Base-by-base conservation (phyloP, 1,140 invertebrate genomes). In the Drosophila tropicalis region DNA sequence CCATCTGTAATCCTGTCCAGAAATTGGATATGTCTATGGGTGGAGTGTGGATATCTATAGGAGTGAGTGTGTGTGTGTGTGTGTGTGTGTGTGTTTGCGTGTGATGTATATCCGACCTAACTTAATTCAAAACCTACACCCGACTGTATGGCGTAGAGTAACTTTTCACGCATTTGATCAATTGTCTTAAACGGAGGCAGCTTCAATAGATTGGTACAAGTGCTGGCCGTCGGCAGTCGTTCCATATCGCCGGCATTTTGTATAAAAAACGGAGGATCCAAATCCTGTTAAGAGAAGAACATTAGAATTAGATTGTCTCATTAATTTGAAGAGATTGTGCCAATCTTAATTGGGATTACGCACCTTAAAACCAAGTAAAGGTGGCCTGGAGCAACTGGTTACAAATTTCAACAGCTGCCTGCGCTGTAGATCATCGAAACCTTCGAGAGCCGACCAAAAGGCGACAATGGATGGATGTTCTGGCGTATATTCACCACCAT, bases 121-220 rank as follows among this genome's bases (percentile, higher is more conserved):
- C 97, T 99, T 25, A 99, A 94, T 94, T 99, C 98, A 94, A 99
- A 99, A 47, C 98, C 98, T 62, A 98, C 96, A 76, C 96, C 97
- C 62, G 98, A 96, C 93, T 98, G 97, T 89, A 99, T 98, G 25
- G 98, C 98, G 92, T 98, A 98, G 1, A 98, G 91, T 41, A 99
- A 93, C 93, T 98, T 99, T 65, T 96, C 95, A 70, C 94, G 94
- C 71, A 99, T 93, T 65, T 94, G 94, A 66, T 95, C 94, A 90
- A 97, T 95, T 67, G 96, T 95, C 47, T 94, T 94, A 90, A 98
- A 98, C 81, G 98, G 96, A 0, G 98, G 98, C 67, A 99, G 94
- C 92, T 99, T 99, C 13, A 99, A 93, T 47, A 99, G 94, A 94
- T 99, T 99, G 95, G 99, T 98, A 92, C 98, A 99, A 13, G 98